These are phyloP conservation scores for Mesocentrotus franciscanus DNA, from an alignment of 53 echinoderm and acorn worm genomes.

Conservation along the genomic window DNA sequence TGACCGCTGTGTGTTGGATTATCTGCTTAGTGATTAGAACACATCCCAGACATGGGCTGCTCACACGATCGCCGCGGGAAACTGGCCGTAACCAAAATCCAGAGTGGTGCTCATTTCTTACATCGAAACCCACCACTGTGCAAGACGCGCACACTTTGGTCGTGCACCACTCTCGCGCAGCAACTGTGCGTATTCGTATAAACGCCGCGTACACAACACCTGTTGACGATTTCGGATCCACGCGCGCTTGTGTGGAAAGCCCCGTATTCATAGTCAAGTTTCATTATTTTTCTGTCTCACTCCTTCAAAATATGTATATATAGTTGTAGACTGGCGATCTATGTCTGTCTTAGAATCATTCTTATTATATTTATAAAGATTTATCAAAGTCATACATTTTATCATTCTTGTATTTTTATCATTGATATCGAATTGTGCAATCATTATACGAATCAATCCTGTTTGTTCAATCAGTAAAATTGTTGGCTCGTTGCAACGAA, in stretches of 20 bases:
- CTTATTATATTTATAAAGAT: constrained; percentile 56
- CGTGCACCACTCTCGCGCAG: not conserved
- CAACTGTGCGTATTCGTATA: not conserved
- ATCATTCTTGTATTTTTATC: constrained; percentile 51
- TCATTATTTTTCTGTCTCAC: not conserved
- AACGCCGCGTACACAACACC: not conserved
- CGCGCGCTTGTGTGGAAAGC: constrained; percentile 21
- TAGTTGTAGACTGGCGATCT: constrained; percentile 54
- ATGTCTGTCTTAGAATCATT: constrained; percentile 42
- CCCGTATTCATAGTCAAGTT: not conserved
- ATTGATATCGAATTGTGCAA: constrained; percentile 31
- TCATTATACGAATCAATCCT: constrained; percentile 2
- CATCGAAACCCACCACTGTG: not conserved
- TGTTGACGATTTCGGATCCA: not conserved
- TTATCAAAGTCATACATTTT: constrained; percentile 42
- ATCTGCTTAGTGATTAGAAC: constrained; percentile 73
- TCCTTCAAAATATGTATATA: constrained; percentile 17
- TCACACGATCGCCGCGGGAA: constrained; percentile 18
- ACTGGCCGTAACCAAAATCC: not conserved
- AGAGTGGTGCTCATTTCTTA: constrained; percentile 26
- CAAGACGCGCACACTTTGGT: not conserved
- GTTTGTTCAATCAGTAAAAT: not conserved
- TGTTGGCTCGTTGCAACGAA: not conserved
- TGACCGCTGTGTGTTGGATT: constrained; percentile 79
- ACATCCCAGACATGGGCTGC: not conserved